These are phyloP conservation scores for Brachypterus glaber DNA, from an alignment of 2,888 invertebrate species.

Conservation along the genomic window DNA sequence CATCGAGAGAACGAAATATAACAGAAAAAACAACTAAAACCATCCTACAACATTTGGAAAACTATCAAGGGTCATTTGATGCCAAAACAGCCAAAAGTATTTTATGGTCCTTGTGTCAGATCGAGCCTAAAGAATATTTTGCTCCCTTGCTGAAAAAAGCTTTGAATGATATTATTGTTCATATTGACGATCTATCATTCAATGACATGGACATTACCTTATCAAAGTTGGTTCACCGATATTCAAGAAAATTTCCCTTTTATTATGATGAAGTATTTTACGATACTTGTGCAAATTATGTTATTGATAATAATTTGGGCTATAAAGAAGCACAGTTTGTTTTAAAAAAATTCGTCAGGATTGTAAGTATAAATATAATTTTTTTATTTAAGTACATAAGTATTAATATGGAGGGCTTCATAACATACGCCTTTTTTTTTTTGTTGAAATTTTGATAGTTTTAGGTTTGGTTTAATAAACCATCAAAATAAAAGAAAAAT, in stretches of 20 bases:
- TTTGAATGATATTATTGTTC: conserved; percentile 42
- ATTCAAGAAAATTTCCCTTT: conserved; percentile 41
- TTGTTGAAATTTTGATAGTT: no score
- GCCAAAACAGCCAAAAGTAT: conserved; percentile 42
- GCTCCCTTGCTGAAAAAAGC: conserved; percentile 46
- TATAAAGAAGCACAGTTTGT: conserved; percentile 44
- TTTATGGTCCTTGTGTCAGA: conserved; percentile 48
- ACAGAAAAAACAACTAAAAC: conserved; percentile 45
- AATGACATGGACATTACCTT: conserved; percentile 45
- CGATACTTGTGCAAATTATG: conserved; percentile 46
- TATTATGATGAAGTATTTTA: conserved; percentile 55
- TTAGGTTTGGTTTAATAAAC: no score
- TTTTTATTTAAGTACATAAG: no score
- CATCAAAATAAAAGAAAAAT: no score
- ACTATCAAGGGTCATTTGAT: conserved; percentile 40
- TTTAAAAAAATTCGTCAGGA: conserved; percentile 45
- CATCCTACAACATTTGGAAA: conserved; percentile 44
- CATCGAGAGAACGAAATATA: conserved; percentile 42
- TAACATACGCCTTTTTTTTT: no score
- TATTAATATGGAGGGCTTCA: no score
- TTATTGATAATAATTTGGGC: conserved; percentile 44
- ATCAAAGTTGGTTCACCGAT: conserved; percentile 42
- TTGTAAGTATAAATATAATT: conserved; percentile 42
- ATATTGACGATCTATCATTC: conserved; percentile 40
- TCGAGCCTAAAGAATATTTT: conserved; percentile 40